These are phyloP conservation scores for Drosophila arawakana DNA, from an alignment of 1,140 invertebrate genomes.

Conservation along the genomic window DNA sequence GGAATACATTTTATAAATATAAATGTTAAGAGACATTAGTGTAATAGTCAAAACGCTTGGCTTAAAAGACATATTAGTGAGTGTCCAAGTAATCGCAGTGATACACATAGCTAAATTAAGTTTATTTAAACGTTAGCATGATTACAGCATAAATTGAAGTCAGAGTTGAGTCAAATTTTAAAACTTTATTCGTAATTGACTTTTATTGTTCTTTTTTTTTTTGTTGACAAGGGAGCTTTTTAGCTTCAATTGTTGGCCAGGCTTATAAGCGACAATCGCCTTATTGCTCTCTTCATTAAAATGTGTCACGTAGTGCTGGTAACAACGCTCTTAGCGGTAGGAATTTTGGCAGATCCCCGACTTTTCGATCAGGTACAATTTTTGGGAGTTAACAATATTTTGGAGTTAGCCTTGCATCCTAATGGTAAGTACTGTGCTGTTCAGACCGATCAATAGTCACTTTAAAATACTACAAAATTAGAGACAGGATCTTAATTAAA, in stretches of 20 bases:
- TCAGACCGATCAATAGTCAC: background rate
- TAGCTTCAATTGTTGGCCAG: background rate
- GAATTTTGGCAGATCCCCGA: conserved; percentile 3
- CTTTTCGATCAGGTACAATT: conserved; percentile 57
- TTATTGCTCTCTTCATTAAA: conserved; percentile 19
- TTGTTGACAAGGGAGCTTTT: background rate
- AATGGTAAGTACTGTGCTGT: conserved; percentile 40
- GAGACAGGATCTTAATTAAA: too few species aligned
- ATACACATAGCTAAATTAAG: background rate
- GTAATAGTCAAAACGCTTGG: background rate
- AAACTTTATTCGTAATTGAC: conserved; percentile 1
- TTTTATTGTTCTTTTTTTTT: conserved; percentile 4
- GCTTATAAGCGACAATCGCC: conserved; percentile 23
- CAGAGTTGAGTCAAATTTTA: background rate
- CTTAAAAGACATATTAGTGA: background rate
- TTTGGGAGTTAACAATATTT: conserved; percentile 60
- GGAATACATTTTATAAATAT: background rate
- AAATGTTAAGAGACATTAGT: background rate
- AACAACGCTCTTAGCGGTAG: conserved; percentile 12
- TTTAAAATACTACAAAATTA: too few species aligned
- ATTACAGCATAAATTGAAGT: background rate
- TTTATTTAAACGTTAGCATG: conserved; percentile 4
- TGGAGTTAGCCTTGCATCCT: conserved; percentile 52
- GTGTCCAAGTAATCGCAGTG: background rate
- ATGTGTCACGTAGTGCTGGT: conserved; percentile 29